Evolutionary conservation across 2,113 vertebrate species (phyloP).

Genomic region (Lycaon pictus): DNA sequence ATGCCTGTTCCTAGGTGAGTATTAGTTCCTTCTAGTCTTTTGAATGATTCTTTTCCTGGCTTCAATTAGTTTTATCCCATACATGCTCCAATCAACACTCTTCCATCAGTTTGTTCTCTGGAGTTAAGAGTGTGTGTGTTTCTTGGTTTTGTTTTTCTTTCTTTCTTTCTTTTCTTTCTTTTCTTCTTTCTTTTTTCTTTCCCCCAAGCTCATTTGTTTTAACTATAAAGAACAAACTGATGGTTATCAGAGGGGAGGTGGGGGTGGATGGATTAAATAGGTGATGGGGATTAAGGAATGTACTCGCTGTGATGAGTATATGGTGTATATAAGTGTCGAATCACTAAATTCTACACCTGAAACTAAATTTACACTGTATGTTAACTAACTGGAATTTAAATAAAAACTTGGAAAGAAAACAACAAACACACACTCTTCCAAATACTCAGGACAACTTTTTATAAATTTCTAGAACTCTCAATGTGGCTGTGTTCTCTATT

Average conservation of each 20-base stretch:
- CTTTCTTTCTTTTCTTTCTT: background rate
- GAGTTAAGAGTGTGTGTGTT: background rate
- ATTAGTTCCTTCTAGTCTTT: background rate
- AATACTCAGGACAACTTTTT: background rate
- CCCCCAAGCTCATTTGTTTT: background rate
- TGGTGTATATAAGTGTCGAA: background rate
- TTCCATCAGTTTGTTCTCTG: background rate
- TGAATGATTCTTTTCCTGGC: background rate
- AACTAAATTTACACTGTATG: background rate
- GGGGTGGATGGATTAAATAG: background rate
- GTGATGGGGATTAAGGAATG: background rate
- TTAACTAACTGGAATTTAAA: background rate
- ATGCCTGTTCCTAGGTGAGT: background rate
- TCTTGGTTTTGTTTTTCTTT: background rate
- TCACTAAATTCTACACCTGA: background rate
- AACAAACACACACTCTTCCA: background rate
- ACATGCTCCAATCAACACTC: background rate
- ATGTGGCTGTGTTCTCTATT: background rate
- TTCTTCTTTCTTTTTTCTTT: no score
- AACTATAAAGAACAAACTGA: background rate
- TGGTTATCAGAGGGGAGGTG: background rate
- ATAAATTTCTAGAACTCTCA: background rate
- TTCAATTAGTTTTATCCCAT: no score
- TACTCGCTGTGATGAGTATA: background rate
- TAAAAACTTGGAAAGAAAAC: background rate